Percentiles rank a stretch among this genome's conserved stretches.
Conservation (phyloP, 2,113 vertebrate species). For the Heliornis fulica region DNA sequence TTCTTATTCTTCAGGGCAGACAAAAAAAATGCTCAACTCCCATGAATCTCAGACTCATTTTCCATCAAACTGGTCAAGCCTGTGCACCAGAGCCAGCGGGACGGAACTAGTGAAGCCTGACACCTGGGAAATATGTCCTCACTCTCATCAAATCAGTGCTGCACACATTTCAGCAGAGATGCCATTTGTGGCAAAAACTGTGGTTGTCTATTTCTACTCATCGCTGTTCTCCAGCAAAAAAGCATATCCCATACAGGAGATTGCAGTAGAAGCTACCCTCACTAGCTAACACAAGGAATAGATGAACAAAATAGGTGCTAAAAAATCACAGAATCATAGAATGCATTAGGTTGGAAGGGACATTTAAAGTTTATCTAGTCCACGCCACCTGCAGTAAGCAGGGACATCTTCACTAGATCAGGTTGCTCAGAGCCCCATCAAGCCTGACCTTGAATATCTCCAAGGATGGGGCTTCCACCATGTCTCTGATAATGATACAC, state of each 20-base stretch:
- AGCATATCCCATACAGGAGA: fast-evolving
- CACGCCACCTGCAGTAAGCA: too few species aligned
- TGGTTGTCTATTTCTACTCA: not conserved
- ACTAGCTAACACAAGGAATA: not conserved
- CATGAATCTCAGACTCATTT: not conserved
- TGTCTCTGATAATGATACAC: too few species aligned
- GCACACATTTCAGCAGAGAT: not conserved
- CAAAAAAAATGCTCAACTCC: not conserved
- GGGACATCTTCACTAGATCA: too few species aligned
- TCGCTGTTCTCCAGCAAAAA: not conserved
- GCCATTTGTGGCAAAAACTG: not conserved
- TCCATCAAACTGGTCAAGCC: not conserved
- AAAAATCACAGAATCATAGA: too few species aligned
- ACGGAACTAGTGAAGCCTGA: not conserved
- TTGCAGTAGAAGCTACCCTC: not conserved
- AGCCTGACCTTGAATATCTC: too few species aligned
- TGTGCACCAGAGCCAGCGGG: not conserved
- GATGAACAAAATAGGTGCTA: not conserved
- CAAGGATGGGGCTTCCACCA: too few species aligned
- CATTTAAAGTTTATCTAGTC: too few species aligned
- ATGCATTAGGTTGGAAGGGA: too few species aligned
- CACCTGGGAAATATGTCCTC: not conserved
- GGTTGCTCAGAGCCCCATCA: too few species aligned
- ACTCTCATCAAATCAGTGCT: not conserved
- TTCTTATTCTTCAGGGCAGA: not conserved